phyloP scores from a whole-genome alignment of 1,140 invertebrate species.

The Ooceraea biroi region DNA sequence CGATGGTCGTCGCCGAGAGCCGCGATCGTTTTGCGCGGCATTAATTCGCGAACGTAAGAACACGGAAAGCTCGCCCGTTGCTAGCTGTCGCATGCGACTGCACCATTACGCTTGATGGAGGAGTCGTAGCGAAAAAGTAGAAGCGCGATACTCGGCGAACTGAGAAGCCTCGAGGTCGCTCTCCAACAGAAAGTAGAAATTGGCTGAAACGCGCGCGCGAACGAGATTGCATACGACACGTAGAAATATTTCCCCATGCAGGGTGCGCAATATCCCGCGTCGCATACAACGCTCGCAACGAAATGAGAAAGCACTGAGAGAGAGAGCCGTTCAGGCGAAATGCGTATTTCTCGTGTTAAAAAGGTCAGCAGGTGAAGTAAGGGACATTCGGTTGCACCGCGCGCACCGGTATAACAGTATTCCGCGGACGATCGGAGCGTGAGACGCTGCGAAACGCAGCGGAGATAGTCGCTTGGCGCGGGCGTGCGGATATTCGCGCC shows the following conservation, averaged over 20 bases:
- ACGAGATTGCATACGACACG: constrained; percentile 8
- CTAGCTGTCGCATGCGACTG: neutral
- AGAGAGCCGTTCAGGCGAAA: neutral
- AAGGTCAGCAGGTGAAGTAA: neutral
- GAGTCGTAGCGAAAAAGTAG: neutral
- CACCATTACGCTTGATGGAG: neutral
- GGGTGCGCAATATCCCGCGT: neutral
- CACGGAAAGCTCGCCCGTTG: neutral
- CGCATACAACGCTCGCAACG: neutral
- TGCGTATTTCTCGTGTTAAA: constrained; percentile 2
- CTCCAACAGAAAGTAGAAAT: constrained; percentile 1
- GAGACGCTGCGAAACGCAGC: constrained; percentile 42
- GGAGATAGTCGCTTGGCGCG: constrained; percentile 42
- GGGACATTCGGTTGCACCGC: constrained; percentile 29
- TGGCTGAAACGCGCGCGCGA: neutral
- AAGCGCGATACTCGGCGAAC: neutral
- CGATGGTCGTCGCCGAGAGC: neutral
- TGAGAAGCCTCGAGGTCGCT: neutral
- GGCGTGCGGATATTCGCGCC: constrained; percentile 27
- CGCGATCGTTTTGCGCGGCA: neutral
- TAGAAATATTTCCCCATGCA: neutral
- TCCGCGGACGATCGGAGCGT: constrained; percentile 49
- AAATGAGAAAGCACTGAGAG: neutral
- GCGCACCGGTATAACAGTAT: constrained; percentile 44
- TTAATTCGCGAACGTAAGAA: neutral